A percentile compares a stretch with the other conserved stretches of the same genome.
These are phyloP conservation scores for Chrysolophus pictus DNA, from an alignment of 2,797 vertebrate genomes.

Conservation along the genomic window DNA sequence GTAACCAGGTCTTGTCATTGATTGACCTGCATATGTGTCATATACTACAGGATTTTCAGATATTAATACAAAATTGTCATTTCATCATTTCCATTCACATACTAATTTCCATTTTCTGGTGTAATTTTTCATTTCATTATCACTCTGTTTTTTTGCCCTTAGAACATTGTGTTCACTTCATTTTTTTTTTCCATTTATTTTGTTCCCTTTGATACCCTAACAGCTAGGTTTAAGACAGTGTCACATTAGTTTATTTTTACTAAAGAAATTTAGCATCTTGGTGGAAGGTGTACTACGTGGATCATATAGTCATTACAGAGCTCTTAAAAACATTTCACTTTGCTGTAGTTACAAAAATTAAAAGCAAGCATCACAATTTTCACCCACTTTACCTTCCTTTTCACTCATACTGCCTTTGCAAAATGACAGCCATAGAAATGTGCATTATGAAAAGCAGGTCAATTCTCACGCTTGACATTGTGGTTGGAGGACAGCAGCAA, in stretches of 20 bases:
- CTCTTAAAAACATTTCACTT: slow-evolving; percentile 42
- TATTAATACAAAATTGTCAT: not conserved
- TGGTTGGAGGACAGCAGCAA: not conserved
- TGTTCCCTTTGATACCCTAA: slow-evolving; percentile 66
- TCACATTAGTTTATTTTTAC: slow-evolving; percentile 55
- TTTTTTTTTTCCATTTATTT: slow-evolving; percentile 56
- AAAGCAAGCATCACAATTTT: slow-evolving; percentile 34
- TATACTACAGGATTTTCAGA: slow-evolving; percentile 10
- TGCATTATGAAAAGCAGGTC: not conserved
- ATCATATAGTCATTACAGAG: slow-evolving; percentile 13
- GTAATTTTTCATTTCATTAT: slow-evolving; percentile 71
- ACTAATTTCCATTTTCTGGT: slow-evolving; percentile 59
- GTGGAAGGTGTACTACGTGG: slow-evolving; percentile 1
- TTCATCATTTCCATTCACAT: not conserved
- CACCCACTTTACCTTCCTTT: not conserved
- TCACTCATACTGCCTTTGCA: not conserved
- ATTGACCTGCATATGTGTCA: not conserved
- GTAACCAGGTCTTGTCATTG: not conserved
- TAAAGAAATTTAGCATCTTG: slow-evolving; percentile 72
- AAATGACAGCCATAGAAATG: not conserved
- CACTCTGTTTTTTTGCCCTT: slow-evolving; percentile 31
- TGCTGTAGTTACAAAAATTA: slow-evolving; percentile 42
- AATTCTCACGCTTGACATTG: not conserved
- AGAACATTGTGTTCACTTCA: not conserved
- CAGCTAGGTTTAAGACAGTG: slow-evolving; percentile 58